phyloP scores from a whole-genome alignment of 2,888 invertebrate genomes.

The Taphrorychus bicolor region DNA sequence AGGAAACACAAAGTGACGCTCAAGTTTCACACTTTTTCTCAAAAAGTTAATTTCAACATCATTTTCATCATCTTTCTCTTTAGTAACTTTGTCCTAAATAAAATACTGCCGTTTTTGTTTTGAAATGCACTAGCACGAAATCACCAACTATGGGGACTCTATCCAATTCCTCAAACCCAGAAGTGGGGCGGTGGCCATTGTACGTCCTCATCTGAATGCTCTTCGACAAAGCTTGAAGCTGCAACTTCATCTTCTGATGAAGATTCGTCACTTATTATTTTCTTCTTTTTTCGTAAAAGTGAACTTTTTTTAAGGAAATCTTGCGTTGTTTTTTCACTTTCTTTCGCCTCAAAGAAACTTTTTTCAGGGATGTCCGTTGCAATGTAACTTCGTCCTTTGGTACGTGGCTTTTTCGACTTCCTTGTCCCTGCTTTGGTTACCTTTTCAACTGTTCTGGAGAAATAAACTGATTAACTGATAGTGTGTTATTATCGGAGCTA shows the following conservation, averaged over 20 bases:
- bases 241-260: no score
- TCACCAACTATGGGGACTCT: background rate
- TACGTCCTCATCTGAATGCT: background rate
- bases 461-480: no score
- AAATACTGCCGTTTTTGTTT: no score
- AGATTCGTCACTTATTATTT: no score
- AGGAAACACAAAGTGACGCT: no score
- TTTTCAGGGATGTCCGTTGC: background rate
- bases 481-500: no score
- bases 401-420: no score
- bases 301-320: no score
- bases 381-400: background rate
- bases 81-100: background rate
- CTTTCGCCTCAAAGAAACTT: background rate
- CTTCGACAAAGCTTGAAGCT: background rate
- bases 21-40: no score
- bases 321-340: no score
- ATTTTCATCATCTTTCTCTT: background rate
- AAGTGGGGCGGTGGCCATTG: background rate
- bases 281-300: no score
- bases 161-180: background rate
- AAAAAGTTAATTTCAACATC: background rate
- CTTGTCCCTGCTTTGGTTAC: background rate
- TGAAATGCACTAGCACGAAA: background rate
- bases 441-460: background rate